These are phyloP conservation scores for Apostichopus parvimensis DNA, from an alignment of 35 echinoderm and acorn worm genomes.

Conservation along the genomic window DNA sequence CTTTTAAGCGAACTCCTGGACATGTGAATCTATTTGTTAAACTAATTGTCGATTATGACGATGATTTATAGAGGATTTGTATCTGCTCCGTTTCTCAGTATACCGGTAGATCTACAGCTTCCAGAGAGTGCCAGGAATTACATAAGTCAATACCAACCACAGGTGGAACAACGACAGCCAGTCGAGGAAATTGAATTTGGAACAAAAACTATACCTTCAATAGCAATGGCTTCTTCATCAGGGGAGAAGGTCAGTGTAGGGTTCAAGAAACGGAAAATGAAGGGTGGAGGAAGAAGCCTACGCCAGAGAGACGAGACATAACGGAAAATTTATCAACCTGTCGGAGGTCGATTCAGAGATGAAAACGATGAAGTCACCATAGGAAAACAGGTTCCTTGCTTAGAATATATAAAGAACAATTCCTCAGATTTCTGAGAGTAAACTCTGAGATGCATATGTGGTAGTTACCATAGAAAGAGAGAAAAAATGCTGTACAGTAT, in stretches of 20 bases:
- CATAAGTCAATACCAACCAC: constrained; percentile 57
- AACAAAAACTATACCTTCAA: constrained; percentile 41
- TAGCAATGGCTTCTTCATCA: not conserved
- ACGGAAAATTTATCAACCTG: not conserved
- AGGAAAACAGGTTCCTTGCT: not conserved
- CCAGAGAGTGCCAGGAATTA: constrained; percentile 35
- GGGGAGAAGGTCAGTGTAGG: not conserved
- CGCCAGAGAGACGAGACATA: constrained; percentile 48
- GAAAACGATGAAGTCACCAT: not conserved
- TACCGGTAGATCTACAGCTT: constrained; percentile 55
- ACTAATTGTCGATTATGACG: too few species aligned
- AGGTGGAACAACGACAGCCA: constrained; percentile 52
- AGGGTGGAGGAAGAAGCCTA: constrained; percentile 42
- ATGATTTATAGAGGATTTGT: too few species aligned
- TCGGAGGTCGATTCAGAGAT: not conserved
- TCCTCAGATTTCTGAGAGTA: too few species aligned
- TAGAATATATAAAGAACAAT: too few species aligned
- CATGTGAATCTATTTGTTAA: too few species aligned
- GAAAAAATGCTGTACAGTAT: too few species aligned
- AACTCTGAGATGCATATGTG: too few species aligned
- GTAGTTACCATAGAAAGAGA: too few species aligned
- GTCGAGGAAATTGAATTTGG: constrained; percentile 49
- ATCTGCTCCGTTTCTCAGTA: not conserved
- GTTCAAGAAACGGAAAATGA: constrained; percentile 63
- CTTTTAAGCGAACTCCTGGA: too few species aligned